Evolutionary conservation across 1,140 invertebrate species (phyloP).

Genomic region (Oryctes rhinoceros): DNA sequence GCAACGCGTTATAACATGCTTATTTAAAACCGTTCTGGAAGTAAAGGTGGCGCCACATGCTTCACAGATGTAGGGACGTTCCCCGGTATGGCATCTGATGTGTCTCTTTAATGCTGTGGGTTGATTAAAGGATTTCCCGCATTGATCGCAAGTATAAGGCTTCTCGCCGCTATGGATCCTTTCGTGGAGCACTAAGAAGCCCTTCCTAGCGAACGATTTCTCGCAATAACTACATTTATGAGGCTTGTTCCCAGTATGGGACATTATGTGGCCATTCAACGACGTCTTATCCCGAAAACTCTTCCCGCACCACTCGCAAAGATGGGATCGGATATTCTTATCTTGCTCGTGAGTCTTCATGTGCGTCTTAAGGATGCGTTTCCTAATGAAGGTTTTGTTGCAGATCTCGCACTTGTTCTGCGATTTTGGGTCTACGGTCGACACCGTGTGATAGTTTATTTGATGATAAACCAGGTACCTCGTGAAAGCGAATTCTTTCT

Average conservation of each 20-base stretch:
- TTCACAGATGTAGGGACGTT: constrained; percentile 62
- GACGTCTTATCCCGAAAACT: constrained; percentile 68
- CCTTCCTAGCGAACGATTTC: constrained; percentile 61
- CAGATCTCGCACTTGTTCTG: constrained; percentile 52
- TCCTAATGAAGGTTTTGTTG: constrained; percentile 48
- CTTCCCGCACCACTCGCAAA: constrained; percentile 64
- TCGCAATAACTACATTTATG: constrained; percentile 65
- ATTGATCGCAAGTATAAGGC: constrained; percentile 65
- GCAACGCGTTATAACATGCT: constrained; percentile 65
- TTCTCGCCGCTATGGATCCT: constrained; percentile 64
- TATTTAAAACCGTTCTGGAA: constrained; percentile 69
- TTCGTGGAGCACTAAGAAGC: constrained; percentile 61
- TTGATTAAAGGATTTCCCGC: constrained; percentile 73
- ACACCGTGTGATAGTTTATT: constrained; percentile 63
- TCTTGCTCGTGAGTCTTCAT: not conserved
- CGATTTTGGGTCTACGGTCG: constrained; percentile 48
- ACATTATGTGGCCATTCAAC: constrained; percentile 69
- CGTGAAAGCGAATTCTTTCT: constrained; percentile 53
- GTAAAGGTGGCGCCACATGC: constrained; percentile 64
- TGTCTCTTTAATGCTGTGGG: constrained; percentile 70
- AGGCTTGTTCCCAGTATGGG: constrained; percentile 69
- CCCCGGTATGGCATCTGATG: constrained; percentile 60
- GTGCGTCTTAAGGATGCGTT: constrained; percentile 49
- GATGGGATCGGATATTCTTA: constrained; percentile 45
- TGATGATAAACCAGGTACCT: constrained; percentile 52